Evolutionary conservation across 2,888 invertebrate species (phyloP).

Genomic region (Acleris holmiana): DNA sequence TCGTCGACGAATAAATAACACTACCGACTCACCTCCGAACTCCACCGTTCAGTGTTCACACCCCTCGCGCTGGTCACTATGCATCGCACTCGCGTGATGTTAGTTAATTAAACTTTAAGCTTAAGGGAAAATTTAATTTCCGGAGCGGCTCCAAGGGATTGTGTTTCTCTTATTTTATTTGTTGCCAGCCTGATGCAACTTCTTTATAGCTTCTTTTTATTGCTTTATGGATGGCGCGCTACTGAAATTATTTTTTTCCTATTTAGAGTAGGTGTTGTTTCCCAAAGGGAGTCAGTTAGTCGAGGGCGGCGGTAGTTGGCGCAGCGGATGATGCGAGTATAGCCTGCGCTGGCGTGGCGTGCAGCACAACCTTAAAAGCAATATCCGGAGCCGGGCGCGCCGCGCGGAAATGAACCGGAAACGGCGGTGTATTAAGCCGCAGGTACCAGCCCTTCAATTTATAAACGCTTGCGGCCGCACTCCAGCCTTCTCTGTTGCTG

Average conservation of each 20-base stretch:
- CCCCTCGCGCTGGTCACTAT: constrained; percentile 38
- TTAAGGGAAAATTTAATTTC: constrained; percentile 78
- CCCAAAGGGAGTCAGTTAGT: background rate
- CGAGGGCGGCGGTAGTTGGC: constrained; percentile 39
- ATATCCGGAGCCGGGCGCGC: constrained; percentile 84
- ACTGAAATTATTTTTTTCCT: background rate
- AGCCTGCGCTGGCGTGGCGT: constrained; percentile 55
- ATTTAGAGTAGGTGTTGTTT: too few relatives aligned
- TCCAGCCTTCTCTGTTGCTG: constrained; percentile 60
- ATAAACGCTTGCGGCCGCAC: constrained; percentile 79
- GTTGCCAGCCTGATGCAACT: constrained; percentile 48
- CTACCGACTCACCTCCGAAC: background rate
- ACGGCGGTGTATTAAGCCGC: constrained; percentile 85
- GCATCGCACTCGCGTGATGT: constrained; percentile 65
- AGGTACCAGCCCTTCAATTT: constrained; percentile 84
- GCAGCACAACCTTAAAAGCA: constrained; percentile 84
- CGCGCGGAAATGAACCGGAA: constrained; percentile 85
- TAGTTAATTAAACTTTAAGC: constrained; percentile 77
- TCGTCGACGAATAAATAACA: too few relatives aligned
- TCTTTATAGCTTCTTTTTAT: constrained; percentile 46
- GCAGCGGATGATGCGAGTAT: constrained; percentile 51
- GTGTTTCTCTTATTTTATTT: constrained; percentile 65
- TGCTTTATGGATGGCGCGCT: constrained; percentile 19
- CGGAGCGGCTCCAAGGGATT: constrained; percentile 65
- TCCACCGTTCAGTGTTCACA: background rate